phyloP scores from a whole-genome alignment of 2,113 vertebrate genomes.

The Eretmochelys imbricata region DNA sequence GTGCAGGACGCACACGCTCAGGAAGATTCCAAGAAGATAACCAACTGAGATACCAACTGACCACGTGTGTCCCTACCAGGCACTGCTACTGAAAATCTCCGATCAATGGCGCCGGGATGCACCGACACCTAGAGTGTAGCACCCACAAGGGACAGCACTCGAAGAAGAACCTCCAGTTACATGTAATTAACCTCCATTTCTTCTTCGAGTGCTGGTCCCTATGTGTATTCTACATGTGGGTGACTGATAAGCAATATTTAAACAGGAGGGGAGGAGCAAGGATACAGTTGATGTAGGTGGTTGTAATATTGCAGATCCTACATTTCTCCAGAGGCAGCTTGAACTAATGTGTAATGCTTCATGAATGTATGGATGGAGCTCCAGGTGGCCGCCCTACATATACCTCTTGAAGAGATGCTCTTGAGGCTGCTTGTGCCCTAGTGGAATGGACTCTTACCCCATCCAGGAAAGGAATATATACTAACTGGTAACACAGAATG shows the following conservation, averaged over 20 bases:
- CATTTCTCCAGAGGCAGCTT: not conserved
- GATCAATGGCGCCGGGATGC: no score
- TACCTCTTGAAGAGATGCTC: not conserved
- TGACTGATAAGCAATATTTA: not conserved
- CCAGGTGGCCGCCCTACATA: not conserved
- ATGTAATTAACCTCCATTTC: no score
- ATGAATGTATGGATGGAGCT: not conserved
- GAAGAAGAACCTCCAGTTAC: no score
- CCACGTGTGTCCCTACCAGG: no score
- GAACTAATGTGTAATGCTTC: not conserved
- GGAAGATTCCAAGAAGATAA: no score
- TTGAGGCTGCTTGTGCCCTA: not conserved
- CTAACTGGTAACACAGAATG: not conserved
- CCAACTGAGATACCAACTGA: no score
- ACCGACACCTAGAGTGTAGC: no score
- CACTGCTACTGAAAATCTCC: no score
- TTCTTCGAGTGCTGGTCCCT: no score
- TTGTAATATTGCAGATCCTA: not conserved
- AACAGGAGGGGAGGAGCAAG: not conserved
- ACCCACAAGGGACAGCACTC: no score
- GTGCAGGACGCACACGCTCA: no score
- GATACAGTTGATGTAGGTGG: not conserved
- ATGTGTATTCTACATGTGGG: not conserved
- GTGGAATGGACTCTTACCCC: not conserved
- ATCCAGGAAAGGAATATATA: not conserved